phyloP scores from a whole-genome alignment of 2,797 vertebrate genomes.

The Argya squamiceps region DNA sequence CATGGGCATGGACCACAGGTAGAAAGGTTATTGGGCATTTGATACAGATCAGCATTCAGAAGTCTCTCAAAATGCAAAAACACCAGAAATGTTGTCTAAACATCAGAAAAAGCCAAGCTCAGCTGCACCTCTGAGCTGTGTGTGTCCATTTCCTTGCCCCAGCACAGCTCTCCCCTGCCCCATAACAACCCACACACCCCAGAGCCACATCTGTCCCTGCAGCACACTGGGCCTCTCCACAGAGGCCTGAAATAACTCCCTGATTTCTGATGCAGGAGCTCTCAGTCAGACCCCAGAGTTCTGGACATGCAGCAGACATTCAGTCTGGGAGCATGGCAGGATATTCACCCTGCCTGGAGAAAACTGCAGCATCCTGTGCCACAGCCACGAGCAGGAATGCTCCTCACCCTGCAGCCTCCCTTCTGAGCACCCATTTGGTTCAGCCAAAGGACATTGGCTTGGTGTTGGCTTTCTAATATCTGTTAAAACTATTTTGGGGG shows the following conservation, averaged over 20 bases:
- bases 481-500: background rate
- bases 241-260: too few species aligned
- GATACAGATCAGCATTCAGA: background rate
- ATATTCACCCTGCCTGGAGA: background rate
- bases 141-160: background rate
- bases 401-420: background rate
- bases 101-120: background rate
- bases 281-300: background rate
- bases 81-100: background rate
- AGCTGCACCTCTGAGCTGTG: background rate
- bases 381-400: background rate
- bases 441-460: background rate
- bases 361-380: background rate
- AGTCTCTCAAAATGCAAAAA: background rate
- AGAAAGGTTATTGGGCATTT: background rate
- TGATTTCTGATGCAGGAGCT: background rate
- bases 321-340: background rate
- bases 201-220: background rate
- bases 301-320: background rate
- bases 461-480: background rate
- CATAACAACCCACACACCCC: background rate
- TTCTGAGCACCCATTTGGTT: background rate
- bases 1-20: background rate
- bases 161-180: background rate
- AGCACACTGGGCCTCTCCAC: too few species aligned